Evolutionary conservation across 2,888 invertebrate species (phyloP), one percentile per base, ranked within the genome.

Genomic region (Heteromurus nitidus): DNA sequence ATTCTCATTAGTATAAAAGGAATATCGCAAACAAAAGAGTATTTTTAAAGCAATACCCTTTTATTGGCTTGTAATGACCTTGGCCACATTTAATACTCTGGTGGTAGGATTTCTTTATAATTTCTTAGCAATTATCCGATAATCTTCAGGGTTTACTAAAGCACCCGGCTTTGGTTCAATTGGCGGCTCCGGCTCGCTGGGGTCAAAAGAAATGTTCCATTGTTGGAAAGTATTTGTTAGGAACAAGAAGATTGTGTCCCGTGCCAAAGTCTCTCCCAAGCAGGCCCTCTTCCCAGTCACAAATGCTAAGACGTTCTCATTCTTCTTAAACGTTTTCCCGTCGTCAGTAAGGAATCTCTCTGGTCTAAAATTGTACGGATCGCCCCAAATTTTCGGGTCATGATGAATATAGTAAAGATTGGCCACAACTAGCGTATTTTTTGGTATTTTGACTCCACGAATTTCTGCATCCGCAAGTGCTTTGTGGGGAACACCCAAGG

Each of bases 191-290:
- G 60, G 60, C 11, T 60, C 26, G 22, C 7, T 3, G 16, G 47
- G 68, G 28, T 68, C 68, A 5, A 28, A n/a, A 5, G 11, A 18
- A 9, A 68, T 16, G 3, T 68, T 20, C 9, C 9, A 50, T 2
- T 22, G 2, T 50, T 50, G 68, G 31, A 68, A 68, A 2, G 26
- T 11, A 11, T 24, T 47, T 50, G 68, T 50, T 2, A 50, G 2
- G 26, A 68, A 44, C 2, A 50, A 5, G 24, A 75, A 75, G 3
- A 75, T 16, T 0, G 13, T 50, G 47, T 75, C 42, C 20, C 20
- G 50, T 1, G 75, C 65, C 24, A 75, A 36, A n/a, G 30, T 53
- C 16, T 75, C 75, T 36, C 75, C 75, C 1, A 36, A 5, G 42
- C 75, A 75, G 9, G 18, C 31, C 30, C 75, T 50, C 30, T n/a